Base-by-base conservation (phyloP, 2,797 vertebrate species). In the Pangasius sanitwongsei region DNA sequence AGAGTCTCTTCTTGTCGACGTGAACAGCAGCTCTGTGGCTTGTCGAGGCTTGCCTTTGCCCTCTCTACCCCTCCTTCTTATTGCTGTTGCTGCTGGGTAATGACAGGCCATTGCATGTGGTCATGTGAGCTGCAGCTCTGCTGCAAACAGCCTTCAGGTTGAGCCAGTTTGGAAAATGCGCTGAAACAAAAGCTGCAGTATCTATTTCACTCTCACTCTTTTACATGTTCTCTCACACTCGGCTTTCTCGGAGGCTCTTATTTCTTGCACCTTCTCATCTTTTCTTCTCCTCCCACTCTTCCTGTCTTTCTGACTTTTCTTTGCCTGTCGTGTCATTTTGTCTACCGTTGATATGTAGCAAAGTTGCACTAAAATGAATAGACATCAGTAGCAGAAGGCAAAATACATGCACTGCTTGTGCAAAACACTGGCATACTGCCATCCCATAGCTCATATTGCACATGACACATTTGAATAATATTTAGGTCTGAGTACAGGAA, bases 1-100 rank as follows among this genome's bases (percentile, higher is more conserved):
- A 96, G 94, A 95, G 96, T 96, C 95, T 94, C 95, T 81, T 93
- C 92, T 69, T 91, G 95, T 93, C 94, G 94, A 94, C 94, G 89
- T 90, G 90, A 94, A 93, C 91, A 89, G 82, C 77, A 89, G 91
- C 90, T 92, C 91, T 85, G 92, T 69, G 91, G 92, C 94, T 91
- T 95, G 95, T 94, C 92, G 92, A 92, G 93, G 93, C 95, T 93
- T 94, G 93, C 91, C 93, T 90, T 85, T 88, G 61, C 89, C 88
- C 85, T 83, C 90, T 89, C 91, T 87, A 81, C 90, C 85, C 89
- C 90, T 87, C 85, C 55, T 85, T n/a, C 70, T 61, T 69, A 61
- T 28, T 86, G 74, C 70, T 83, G 78, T 81, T 88, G 70, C 78
- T 90, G 89, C 85, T 86, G 87, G 70, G 57, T 53, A 78, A 91